phyloP scores from a whole-genome alignment of 2,113 vertebrate species.

The Hydrochoerus hydrochaeris region DNA sequence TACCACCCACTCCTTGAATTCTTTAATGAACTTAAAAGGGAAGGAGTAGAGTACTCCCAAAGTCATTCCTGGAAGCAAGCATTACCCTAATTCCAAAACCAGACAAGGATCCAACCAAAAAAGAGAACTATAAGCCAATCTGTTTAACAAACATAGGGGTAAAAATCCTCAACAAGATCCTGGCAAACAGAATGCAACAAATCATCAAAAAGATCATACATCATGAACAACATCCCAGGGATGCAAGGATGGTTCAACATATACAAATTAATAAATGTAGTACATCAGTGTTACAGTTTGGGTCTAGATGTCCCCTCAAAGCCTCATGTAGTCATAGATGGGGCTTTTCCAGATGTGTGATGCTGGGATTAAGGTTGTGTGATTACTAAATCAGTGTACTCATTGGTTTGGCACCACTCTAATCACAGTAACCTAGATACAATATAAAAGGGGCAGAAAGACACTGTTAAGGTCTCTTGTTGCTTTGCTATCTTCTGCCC shows the following conservation, averaged over 20 bases:
- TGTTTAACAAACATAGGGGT: background rate
- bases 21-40: background rate
- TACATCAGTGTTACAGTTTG: background rate
- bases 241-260: background rate
- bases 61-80: background rate
- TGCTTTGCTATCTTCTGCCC: background rate
- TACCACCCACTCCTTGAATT: background rate
- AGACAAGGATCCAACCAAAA: background rate
- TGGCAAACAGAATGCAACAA: background rate
- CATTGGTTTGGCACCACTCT: background rate
- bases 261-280: background rate
- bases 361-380: background rate
- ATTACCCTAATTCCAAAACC: background rate
- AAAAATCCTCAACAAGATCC: background rate
- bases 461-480: background rate
- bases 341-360: background rate
- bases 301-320: background rate
- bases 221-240: background rate
- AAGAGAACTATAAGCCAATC: background rate
- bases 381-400: background rate
- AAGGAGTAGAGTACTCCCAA: background rate
- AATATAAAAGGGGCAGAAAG: background rate
- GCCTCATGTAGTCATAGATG: background rate
- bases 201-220: background rate
- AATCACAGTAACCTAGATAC: background rate